Percentiles rank a stretch among this genome's conserved stretches.
phyloP scores from a whole-genome alignment of 1,140 invertebrate species.

The Bacillus rossius region DNA sequence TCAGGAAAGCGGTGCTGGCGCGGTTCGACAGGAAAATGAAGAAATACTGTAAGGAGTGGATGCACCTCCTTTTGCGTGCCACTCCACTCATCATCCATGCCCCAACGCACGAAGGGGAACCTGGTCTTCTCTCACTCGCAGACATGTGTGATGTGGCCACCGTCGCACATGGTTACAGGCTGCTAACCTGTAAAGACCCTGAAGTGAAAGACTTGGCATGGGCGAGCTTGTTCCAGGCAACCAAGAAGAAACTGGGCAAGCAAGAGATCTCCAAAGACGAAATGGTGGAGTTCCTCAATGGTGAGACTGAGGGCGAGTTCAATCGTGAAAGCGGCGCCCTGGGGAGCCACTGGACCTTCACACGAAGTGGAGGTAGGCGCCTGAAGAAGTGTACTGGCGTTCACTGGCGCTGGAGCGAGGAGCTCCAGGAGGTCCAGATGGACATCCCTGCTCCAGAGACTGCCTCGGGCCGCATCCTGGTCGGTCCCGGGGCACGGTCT shows the following conservation, averaged over 20 bases:
- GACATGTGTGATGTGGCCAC: constrained; percentile 23
- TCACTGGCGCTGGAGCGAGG: constrained; percentile 19
- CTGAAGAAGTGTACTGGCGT: neutral
- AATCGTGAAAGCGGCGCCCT: constrained; percentile 7
- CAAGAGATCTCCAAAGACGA: constrained; percentile 10
- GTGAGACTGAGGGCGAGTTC: constrained; percentile 17
- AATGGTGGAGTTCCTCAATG: constrained; percentile 20
- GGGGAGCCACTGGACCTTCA: constrained; percentile 22
- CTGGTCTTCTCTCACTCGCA: constrained; percentile 20
- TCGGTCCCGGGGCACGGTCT: constrained; percentile 4
- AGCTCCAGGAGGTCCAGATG: constrained; percentile 1
- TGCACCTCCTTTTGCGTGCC: neutral
- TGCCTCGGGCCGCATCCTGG: neutral
- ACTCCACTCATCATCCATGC: neutral
- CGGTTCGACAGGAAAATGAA: constrained; percentile 1
- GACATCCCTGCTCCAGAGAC: neutral
- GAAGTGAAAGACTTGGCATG: constrained; percentile 21
- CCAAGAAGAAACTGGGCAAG: neutral
- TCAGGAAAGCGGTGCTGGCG: neutral
- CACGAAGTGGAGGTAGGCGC: constrained; percentile 13
- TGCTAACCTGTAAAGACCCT: constrained; percentile 24
- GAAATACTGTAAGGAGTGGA: neutral
- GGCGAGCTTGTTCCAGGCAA: constrained; percentile 8
- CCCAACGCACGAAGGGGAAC: neutral
- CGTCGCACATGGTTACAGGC: constrained; percentile 27